These are phyloP conservation scores for Prorops nasuta DNA, from an alignment of 1,140 invertebrate genomes.

Conservation along the genomic window DNA sequence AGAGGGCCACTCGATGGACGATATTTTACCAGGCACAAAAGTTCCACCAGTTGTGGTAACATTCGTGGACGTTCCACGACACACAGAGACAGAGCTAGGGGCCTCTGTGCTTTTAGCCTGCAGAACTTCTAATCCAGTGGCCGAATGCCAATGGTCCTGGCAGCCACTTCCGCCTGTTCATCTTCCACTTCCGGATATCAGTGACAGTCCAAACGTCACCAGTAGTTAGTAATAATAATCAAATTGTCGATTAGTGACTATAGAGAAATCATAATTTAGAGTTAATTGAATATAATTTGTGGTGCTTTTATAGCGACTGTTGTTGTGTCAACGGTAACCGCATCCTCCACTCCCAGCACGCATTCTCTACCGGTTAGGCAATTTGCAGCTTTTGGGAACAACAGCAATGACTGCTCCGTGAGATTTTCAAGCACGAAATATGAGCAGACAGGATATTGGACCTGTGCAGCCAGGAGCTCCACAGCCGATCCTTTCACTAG, in stretches of 20 bases:
- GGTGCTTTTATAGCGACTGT: neutral
- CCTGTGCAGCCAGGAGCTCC: slow-evolving; percentile 44
- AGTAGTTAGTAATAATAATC: slow-evolving; percentile 14
- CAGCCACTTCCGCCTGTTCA: slow-evolving; percentile 45
- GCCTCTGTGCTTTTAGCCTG: slow-evolving; percentile 47
- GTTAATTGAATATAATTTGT: neutral
- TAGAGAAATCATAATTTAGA: slow-evolving; percentile 1
- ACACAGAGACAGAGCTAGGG: slow-evolving; percentile 44
- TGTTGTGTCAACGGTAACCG: neutral
- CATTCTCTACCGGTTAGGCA: slow-evolving; percentile 41
- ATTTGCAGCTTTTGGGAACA: slow-evolving; percentile 52
- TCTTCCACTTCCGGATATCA: slow-evolving; percentile 47
- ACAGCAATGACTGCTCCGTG: slow-evolving; percentile 53
- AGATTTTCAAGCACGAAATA: slow-evolving; percentile 48
- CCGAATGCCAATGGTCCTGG: slow-evolving; percentile 54
- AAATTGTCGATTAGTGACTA: slow-evolving; percentile 1
- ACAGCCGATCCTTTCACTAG: slow-evolving; percentile 44
- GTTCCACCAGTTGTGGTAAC: slow-evolving; percentile 23
- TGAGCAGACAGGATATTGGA: slow-evolving; percentile 54
- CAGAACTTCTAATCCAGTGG: slow-evolving; percentile 43
- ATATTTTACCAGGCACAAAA: slow-evolving; percentile 36
- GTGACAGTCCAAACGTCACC: slow-evolving; percentile 23
- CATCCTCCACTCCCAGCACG: slow-evolving; percentile 32
- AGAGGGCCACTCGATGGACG: slow-evolving; percentile 40
- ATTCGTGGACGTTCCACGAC: slow-evolving; percentile 42